These are phyloP conservation scores for Calypte anna DNA, from an alignment of 2,113 vertebrate species.

Conservation along the genomic window DNA sequence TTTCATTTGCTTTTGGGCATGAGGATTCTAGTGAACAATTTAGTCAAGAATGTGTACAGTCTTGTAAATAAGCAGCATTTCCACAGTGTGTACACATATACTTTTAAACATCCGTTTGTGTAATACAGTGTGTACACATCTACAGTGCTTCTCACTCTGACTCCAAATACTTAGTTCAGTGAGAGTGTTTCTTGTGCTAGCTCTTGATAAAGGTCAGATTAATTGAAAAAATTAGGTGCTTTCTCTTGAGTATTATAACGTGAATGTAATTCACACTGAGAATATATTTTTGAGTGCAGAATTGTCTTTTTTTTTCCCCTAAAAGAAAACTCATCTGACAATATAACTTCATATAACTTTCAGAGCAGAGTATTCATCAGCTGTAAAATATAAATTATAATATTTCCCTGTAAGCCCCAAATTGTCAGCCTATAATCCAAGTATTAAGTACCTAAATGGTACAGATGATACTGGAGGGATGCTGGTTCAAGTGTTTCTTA, in stretches of 20 bases:
- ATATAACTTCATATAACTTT: background rate
- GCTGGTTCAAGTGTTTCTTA: background rate
- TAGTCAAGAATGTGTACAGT: background rate
- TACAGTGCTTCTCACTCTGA: background rate
- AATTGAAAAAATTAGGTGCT: slow-evolving; percentile 42
- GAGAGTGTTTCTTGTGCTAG: slow-evolving; percentile 1
- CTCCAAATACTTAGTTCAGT: background rate
- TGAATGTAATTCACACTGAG: slow-evolving; percentile 5
- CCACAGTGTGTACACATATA: background rate
- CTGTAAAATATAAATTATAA: slow-evolving; percentile 26
- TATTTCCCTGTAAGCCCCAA: background rate
- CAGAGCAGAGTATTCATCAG: slow-evolving; percentile 29
- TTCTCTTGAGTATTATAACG: slow-evolving; percentile 11
- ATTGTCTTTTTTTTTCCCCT: slow-evolving; percentile 19
- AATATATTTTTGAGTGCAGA: background rate
- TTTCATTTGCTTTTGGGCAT: background rate
- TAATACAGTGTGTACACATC: background rate
- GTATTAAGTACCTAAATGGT: background rate
- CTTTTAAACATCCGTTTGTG: background rate
- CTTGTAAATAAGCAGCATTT: background rate
- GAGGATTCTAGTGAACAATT: background rate
- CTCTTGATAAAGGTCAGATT: slow-evolving; percentile 60
- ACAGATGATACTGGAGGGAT: too few relatives aligned
- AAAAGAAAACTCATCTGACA: slow-evolving; percentile 31
- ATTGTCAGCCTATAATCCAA: background rate